phyloP scores from a whole-genome alignment of 2,797 vertebrate species.

The Acipenser oxyrinchus region DNA sequence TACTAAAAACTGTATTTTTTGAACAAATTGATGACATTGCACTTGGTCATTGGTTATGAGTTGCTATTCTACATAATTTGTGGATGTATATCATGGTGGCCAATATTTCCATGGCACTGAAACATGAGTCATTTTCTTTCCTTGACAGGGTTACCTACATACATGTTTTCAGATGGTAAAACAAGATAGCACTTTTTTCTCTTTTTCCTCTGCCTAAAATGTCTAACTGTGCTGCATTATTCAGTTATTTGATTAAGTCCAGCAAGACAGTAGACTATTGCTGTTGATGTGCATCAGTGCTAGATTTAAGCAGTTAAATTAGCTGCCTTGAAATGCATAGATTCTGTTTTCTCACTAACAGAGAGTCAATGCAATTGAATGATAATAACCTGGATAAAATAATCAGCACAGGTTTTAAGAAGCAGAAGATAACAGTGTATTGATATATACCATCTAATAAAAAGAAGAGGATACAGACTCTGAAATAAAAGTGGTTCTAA shows the following conservation, averaged over 20 bases:
- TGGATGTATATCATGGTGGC: too few relatives aligned
- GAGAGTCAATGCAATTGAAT: constrained; percentile 17
- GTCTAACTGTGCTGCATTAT: too few relatives aligned
- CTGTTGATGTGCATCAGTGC: not conserved
- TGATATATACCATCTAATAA: constrained; percentile 20
- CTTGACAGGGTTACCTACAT: too few relatives aligned
- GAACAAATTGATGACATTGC: too few relatives aligned
- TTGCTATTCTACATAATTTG: too few relatives aligned
- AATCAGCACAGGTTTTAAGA: constrained; percentile 19
- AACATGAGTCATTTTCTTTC: too few relatives aligned
- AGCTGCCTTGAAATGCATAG: not conserved
- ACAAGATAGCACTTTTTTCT: too few relatives aligned
- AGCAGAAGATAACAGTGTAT: constrained; percentile 6
- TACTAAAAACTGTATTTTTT: too few relatives aligned
- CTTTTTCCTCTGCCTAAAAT: too few relatives aligned
- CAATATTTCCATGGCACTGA: too few relatives aligned
- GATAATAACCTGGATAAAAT: constrained; percentile 20
- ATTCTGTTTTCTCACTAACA: not conserved
- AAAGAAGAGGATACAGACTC: not conserved
- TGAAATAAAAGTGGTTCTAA: not conserved
- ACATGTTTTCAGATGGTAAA: too few relatives aligned
- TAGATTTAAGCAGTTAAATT: not conserved
- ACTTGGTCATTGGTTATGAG: too few relatives aligned
- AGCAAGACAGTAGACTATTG: not conserved
- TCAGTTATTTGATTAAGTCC: not conserved